These are phyloP conservation scores for Ranitomeya variabilis DNA, from an alignment of 2,113 vertebrate genomes.

Conservation along the genomic window DNA sequence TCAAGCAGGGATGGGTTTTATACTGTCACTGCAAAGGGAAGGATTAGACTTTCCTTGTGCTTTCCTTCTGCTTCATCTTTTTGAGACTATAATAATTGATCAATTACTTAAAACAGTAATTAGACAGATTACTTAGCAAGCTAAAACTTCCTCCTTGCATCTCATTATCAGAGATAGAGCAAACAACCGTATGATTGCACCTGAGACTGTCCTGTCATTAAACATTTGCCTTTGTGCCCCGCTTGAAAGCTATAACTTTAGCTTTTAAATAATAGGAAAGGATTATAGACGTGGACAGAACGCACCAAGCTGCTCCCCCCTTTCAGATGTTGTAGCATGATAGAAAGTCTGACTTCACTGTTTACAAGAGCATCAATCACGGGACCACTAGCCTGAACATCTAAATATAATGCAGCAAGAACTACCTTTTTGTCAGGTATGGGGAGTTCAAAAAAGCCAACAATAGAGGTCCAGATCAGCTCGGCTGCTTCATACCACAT, in stretches of 20 bases:
- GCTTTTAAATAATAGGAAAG: constrained; percentile 11
- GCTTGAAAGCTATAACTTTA: constrained; percentile 40
- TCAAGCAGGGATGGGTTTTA: constrained; percentile 42
- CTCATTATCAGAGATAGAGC: constrained; percentile 44
- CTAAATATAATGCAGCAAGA: not conserved
- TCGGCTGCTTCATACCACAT: constrained; percentile 93
- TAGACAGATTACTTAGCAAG: constrained; percentile 40
- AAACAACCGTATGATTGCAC: constrained; percentile 52
- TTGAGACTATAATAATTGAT: constrained; percentile 53
- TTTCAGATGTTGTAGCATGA: constrained; percentile 10
- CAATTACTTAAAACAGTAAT: constrained; percentile 59
- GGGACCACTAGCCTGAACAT: not conserved
- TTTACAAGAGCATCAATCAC: constrained; percentile 1
- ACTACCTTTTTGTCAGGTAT: constrained; percentile 92
- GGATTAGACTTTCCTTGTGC: constrained; percentile 50
- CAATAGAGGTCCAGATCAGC: constrained; percentile 85
- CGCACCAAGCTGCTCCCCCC: constrained; percentile 12
- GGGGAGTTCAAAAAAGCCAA: constrained; percentile 85
- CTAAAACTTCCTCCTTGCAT: constrained; percentile 56
- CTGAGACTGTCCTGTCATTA: constrained; percentile 22
- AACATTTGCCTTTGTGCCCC: constrained; percentile 36
- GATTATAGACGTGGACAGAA: constrained; percentile 38
- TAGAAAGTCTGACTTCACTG: not conserved
- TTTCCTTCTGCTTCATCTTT: constrained; percentile 18
- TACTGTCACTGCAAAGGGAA: constrained; percentile 28